phyloP scores from a whole-genome alignment of 2,888 invertebrate genomes.

The Drosophila conformis region DNA sequence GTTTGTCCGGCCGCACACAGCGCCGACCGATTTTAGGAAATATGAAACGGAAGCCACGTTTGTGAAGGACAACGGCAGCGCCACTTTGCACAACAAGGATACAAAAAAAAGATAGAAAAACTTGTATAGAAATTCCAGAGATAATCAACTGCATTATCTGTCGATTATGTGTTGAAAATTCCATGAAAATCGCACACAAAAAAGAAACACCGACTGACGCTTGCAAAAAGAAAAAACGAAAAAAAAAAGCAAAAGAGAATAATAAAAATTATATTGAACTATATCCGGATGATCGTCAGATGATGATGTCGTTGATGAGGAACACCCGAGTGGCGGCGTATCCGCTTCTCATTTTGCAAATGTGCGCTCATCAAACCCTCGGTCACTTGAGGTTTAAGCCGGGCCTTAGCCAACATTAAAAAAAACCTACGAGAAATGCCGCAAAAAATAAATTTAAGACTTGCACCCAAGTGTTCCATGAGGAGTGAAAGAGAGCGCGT shows the following conservation, averaged over 20 bases:
- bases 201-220: slow-evolving; percentile 49
- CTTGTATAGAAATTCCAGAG: slow-evolving; percentile 68
- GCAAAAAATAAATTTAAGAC: slow-evolving; percentile 38
- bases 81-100: slow-evolving; percentile 54
- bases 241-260: slow-evolving; percentile 5
- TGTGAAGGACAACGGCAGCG: slow-evolving; percentile 62
- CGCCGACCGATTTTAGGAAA: slow-evolving; percentile 46
- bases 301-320: slow-evolving; percentile 62
- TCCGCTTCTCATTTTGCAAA: slow-evolving; percentile 72
- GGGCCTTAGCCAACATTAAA: slow-evolving; percentile 67
- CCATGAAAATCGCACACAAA: slow-evolving; percentile 71
- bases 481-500: slow-evolving; percentile 13
- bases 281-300: slow-evolving; percentile 76
- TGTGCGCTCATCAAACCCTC: slow-evolving; percentile 67
- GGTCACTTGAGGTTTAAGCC: slow-evolving; percentile 79
- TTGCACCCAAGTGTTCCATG: slow-evolving; percentile 41
- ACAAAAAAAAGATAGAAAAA: slow-evolving; percentile 11
- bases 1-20: slow-evolving; percentile 64
- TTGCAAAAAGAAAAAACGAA: slow-evolving; percentile 35
- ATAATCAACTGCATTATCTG: slow-evolving; percentile 74
- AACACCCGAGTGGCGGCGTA: slow-evolving; percentile 76
- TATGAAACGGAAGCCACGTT: slow-evolving; percentile 67
- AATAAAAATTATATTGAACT: slow-evolving; percentile 61
- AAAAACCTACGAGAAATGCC: slow-evolving; percentile 51
- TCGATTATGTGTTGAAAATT: slow-evolving; percentile 74